Base-by-base conservation (phyloP, 2,797 vertebrate species). In the Synanceia verrucosa region DNA sequence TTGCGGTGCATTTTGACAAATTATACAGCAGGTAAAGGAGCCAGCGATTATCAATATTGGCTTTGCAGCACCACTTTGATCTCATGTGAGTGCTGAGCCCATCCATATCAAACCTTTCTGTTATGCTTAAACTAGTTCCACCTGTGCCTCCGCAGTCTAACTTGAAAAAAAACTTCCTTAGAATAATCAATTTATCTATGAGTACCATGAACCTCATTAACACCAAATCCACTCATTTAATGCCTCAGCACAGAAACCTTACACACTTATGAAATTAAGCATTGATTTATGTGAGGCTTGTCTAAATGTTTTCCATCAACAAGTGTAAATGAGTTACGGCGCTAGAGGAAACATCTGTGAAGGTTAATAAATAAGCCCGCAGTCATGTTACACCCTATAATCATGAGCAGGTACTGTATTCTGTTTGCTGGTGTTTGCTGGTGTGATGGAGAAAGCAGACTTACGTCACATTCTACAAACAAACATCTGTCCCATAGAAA, bases 271-370 rank as follows among this genome's bases (percentile, higher is more conserved):
- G 4, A 82, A 80, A 76, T 58, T 70, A 34, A 29, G 9, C 50
- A 33, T 56, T 75, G 61, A 86, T 70, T 73, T 53, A 63, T 74
- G 57, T 51, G 41, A 65, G 23, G 0, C n/a, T 57, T 51, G 48
- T 70, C 79, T 76, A 78, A 86, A 73, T 84, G 67, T 85, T 91
- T 89, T 85, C 70, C 83, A 70, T 82, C 33, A 37, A 41, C 75
- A 79, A 73, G 63, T 82, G 79, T 76, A 73, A 88, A 84, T 83
- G 84, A 93, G 46, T 89, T 84, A 88, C 58, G 47, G 34, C 71
- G 48, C 60, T 55, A 21, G 28, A 76, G 80, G 84, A 86, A 85
- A 76, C 72, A 81, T 83, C 87, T 88, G 85, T 60, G 66, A 70
- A 73, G 69, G 67, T 73, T 84, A 69, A 86, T 86, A 85, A 83